These are phyloP conservation scores for Pangasius djambal DNA, from an alignment of 2,797 vertebrate species.

Conservation along the genomic window DNA sequence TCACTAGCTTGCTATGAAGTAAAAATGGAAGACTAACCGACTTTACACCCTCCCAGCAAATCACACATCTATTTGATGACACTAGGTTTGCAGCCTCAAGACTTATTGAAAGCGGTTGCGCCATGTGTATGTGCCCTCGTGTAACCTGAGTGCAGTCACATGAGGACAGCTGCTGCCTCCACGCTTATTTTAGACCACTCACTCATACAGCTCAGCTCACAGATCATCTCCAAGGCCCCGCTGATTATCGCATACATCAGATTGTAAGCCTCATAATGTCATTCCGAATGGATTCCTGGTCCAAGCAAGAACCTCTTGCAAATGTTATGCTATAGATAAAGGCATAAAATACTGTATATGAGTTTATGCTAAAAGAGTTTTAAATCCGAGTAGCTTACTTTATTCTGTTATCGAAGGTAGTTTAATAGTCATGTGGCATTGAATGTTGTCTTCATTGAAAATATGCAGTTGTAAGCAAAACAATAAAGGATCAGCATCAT, in stretches of 20 bases:
- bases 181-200: constrained; percentile 35
- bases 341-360: neutral
- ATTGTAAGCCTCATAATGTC: neutral
- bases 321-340: neutral
- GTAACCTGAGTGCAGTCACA: constrained; percentile 34
- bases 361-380: neutral
- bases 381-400: neutral
- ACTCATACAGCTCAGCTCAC: neutral
- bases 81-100: neutral
- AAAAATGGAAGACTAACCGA: neutral
- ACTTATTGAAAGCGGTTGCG: neutral
- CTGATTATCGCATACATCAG: neutral
- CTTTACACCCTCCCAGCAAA: neutral
- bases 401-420: neutral
- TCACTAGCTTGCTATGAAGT: neutral
- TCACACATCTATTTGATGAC: neutral
- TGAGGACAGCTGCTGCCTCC: constrained; percentile 36
- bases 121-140: neutral
- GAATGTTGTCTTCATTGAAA: neutral
- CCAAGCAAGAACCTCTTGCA: neutral
- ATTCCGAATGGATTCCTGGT: neutral
- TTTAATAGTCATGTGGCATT: neutral
- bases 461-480: neutral
- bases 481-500: neutral
- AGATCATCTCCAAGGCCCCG: neutral